A percentile compares a stretch with the other conserved stretches of the same genome.
phyloP scores from a whole-genome alignment of 2,113 vertebrate genomes.

The Machaerirhynchus nigripectus region DNA sequence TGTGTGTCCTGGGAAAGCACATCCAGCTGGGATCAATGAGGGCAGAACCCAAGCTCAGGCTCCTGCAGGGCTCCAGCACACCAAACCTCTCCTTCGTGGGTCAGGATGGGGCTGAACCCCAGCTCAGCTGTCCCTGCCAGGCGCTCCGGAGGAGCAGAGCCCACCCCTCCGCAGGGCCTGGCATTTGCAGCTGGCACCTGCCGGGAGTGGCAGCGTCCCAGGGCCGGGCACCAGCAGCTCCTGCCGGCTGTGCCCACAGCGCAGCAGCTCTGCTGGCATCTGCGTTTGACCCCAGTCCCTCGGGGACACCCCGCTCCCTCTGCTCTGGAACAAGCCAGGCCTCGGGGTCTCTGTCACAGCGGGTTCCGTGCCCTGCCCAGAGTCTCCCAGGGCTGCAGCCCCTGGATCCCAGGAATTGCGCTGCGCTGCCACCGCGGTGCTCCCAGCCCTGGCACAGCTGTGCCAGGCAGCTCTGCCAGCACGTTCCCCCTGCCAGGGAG shows the following conservation, averaged over 20 bases:
- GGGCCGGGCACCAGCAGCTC: fast-evolving
- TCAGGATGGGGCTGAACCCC: neutral
- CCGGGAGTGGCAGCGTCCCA: neutral
- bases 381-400: neutral
- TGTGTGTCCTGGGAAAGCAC: neutral
- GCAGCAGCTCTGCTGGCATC: neutral
- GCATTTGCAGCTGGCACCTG: neutral
- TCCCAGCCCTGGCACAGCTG: neutral
- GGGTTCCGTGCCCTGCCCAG: fast-evolving
- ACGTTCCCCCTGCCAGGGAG: neutral
- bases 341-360: neutral
- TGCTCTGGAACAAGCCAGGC: neutral
- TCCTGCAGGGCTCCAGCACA: neutral
- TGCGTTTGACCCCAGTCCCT: no score
- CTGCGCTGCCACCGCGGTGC: fast-evolving
- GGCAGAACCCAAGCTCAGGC: neutral
- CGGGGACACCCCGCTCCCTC: neutral
- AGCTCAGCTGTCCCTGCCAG: neutral
- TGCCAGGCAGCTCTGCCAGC: neutral
- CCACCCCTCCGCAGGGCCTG: neutral
- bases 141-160: neutral
- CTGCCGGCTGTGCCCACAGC: neutral
- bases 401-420: neutral
- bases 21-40: neutral
- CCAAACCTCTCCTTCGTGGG: neutral